Evolutionary conservation across 1,140 invertebrate species (phyloP).

Genomic region (Rhagoletis zephyria): DNA sequence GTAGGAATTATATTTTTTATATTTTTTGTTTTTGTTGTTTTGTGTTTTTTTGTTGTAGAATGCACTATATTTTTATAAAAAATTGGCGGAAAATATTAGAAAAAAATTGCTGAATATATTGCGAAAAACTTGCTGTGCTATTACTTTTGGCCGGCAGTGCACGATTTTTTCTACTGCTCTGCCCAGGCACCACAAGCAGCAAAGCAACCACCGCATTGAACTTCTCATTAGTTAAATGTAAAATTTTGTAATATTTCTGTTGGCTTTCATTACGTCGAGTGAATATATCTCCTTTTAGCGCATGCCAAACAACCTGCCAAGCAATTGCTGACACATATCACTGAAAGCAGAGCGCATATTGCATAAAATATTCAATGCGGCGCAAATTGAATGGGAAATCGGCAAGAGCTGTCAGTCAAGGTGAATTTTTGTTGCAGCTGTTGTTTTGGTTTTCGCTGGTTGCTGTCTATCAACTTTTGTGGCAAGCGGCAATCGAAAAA

Average conservation of each 20-base stretch:
- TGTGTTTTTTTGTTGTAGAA: no score
- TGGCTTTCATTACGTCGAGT: background rate
- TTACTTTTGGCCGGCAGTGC: no score
- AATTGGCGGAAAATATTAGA: no score
- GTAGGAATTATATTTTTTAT: no score
- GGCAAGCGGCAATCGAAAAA: background rate
- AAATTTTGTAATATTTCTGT: background rate
- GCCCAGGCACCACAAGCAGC: background rate
- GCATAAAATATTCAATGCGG: background rate
- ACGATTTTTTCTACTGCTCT: background rate
- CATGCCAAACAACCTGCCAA: background rate
- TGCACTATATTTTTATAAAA: no score
- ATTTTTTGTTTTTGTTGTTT: no score
- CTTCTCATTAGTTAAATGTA: constrained; percentile 39
- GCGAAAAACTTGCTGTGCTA: no score
- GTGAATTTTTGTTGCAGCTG: no score
- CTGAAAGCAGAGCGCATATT: background rate
- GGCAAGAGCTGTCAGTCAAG: background rate
- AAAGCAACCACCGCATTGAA: constrained; percentile 24
- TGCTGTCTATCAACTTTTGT: background rate
- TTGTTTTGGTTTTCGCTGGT: no score
- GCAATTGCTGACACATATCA: background rate
- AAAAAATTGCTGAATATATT: no score
- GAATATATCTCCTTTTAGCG: background rate
- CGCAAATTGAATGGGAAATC: background rate